Evolutionary conservation across 2,113 vertebrate species (phyloP).

Genomic region (Meles meles): DNA sequence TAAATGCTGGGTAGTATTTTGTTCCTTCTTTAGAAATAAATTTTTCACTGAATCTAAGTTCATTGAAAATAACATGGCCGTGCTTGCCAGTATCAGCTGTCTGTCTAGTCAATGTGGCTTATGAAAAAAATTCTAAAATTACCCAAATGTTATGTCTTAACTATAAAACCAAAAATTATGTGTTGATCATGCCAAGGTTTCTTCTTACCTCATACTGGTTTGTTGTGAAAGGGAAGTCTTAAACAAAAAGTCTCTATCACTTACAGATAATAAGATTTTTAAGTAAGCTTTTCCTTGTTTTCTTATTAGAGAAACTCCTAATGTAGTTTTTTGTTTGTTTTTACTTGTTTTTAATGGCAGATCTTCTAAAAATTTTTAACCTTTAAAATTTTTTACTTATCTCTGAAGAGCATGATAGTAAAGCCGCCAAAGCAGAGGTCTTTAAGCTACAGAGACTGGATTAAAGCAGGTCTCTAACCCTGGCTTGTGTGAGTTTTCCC

Average conservation of each 20-base stretch:
- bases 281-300: not conserved
- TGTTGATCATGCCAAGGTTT: not conserved
- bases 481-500: not conserved
- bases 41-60: not conserved
- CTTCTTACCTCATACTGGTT: not conserved
- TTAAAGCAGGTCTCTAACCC: not conserved
- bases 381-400: not conserved
- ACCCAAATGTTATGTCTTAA: not conserved
- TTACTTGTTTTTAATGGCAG: not conserved
- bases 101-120: not conserved
- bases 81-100: not conserved
- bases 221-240: not conserved
- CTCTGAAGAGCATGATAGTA: not conserved
- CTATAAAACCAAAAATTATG: not conserved
- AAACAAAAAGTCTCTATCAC: not conserved
- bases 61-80: not conserved
- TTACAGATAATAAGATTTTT: not conserved
- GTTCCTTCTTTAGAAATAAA: conserved; percentile 16
- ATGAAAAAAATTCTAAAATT: conserved; percentile 9
- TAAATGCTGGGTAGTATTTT: not conserved
- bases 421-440: not conserved
- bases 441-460: not conserved
- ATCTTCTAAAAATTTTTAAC: not conserved
- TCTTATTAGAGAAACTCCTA: conserved; percentile 5
- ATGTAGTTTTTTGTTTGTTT: not conserved